These are phyloP conservation scores for Argyrosomus japonicus DNA, from an alignment of 2,113 vertebrate species.

Conservation along the genomic window DNA sequence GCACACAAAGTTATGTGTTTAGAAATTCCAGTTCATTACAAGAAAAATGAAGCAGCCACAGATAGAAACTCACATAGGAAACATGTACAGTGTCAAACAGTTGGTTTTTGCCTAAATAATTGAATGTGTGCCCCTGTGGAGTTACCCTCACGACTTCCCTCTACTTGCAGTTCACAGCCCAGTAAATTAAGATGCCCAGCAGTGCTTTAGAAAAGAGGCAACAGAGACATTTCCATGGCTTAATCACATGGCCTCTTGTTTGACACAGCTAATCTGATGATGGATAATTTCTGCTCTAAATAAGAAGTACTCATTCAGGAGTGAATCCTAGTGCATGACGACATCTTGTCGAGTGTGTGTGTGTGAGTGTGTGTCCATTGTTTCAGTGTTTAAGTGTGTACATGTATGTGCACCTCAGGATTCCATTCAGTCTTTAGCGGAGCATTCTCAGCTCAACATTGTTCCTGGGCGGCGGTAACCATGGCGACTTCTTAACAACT, in stretches of 20 bases:
- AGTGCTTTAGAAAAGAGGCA: constrained; percentile 68
- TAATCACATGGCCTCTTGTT: constrained; percentile 38
- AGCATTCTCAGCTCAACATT: constrained; percentile 70
- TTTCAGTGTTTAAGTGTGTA: constrained; percentile 16
- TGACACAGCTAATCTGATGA: constrained; percentile 44
- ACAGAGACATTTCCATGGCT: constrained; percentile 60
- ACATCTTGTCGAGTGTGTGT: not conserved
- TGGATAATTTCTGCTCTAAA: constrained; percentile 22
- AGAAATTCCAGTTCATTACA: constrained; percentile 1
- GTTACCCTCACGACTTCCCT: constrained; percentile 34
- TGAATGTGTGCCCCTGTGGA: constrained; percentile 34
- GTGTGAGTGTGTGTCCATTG: constrained; percentile 22
- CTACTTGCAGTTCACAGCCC: constrained; percentile 65
- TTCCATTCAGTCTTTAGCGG: constrained; percentile 56
- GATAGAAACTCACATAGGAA: not conserved
- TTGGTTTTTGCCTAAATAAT: not conserved
- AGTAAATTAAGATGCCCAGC: constrained; percentile 72
- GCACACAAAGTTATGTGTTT: constrained; percentile 31
- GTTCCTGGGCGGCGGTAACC: constrained; percentile 74
- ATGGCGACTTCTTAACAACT: constrained; percentile 81
- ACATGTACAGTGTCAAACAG: constrained; percentile 29
- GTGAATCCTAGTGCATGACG: constrained; percentile 16
- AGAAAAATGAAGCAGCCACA: constrained; percentile 16
- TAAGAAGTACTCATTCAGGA: constrained; percentile 17
- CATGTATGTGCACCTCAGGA: constrained; percentile 49